Conservation (phyloP, 2,797 vertebrate species). For the Catamblyrhynchus diadema region DNA sequence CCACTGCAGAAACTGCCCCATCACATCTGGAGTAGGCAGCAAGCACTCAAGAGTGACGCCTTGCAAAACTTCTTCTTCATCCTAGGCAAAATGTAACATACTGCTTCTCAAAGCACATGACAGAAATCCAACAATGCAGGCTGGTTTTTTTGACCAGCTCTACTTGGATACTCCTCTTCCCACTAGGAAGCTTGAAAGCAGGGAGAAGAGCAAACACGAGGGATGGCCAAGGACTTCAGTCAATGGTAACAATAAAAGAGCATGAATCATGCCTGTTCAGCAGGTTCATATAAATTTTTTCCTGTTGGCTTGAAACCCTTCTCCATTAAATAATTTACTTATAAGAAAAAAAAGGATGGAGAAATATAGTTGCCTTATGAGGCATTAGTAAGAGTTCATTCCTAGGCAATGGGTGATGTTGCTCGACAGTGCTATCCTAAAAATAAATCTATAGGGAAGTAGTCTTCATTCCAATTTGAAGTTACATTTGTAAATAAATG, state of each 20-base stretch:
- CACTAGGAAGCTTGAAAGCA: not conserved
- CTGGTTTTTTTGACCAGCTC: not conserved
- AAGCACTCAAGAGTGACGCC: not conserved
- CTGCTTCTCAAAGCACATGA: not conserved
- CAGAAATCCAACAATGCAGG: not conserved
- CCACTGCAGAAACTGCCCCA: not conserved
- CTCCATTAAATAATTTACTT: not conserved
- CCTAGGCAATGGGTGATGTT: not conserved
- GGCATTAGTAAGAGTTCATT: accelerated
- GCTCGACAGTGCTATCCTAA: not conserved
- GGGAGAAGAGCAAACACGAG: not conserved
- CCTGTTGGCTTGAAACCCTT: not conserved
- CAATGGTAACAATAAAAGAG: not conserved
- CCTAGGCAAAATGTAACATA: not conserved
- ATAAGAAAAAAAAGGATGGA: not conserved
- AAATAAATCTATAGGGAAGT: not conserved
- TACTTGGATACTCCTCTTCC: not conserved
- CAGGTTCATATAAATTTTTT: not conserved
- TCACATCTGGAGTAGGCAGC: not conserved
- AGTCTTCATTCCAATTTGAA: not conserved
- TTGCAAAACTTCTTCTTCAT: not conserved
- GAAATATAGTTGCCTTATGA: not conserved
- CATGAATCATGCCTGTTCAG: not conserved
- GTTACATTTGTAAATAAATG: not conserved
- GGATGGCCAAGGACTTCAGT: not conserved